Evolutionary conservation across 1,140 invertebrate genomes (phyloP).

Genomic region (Bathynomus jamesi): DNA sequence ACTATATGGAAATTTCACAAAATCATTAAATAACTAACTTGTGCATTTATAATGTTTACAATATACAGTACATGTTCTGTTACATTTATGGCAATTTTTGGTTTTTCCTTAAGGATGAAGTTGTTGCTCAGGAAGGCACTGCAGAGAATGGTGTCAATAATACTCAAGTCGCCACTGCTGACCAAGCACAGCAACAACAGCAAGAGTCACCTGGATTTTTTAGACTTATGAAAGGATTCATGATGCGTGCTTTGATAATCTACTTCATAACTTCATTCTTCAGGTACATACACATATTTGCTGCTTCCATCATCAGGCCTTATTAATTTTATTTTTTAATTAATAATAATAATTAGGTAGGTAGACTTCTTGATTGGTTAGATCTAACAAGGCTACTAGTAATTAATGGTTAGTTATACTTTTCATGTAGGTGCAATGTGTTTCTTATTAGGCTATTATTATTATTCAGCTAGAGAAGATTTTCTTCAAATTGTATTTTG

Average conservation of each 20-base stretch:
- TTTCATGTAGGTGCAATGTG: too few relatives aligned
- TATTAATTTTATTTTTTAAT: neutral
- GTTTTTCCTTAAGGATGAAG: too few relatives aligned
- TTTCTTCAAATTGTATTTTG: neutral
- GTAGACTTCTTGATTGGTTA: neutral
- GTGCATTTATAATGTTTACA: too few relatives aligned
- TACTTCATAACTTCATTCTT: conserved; percentile 92
- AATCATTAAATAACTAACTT: too few relatives aligned
- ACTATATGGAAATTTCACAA: too few relatives aligned
- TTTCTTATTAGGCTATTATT: conserved; percentile 3
- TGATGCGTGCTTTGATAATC: conserved; percentile 80
- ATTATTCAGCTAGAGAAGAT: conserved; percentile 4
- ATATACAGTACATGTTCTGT: too few relatives aligned
- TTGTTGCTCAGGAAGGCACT: too few relatives aligned
- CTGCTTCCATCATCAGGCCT: neutral
- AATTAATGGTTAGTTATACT: neutral
- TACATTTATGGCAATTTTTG: too few relatives aligned
- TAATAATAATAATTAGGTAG: neutral
- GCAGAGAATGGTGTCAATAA: too few relatives aligned
- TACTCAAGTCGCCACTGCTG: conserved; percentile 4
- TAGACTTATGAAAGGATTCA: conserved; percentile 68
- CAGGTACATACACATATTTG: conserved; percentile 48
- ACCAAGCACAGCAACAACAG: conserved; percentile 17
- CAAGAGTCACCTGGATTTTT: conserved; percentile 50
- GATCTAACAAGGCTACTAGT: neutral